Evolutionary conservation across 2,797 vertebrate species (phyloP).

Genomic region (Hypotaenidia okinawae): DNA sequence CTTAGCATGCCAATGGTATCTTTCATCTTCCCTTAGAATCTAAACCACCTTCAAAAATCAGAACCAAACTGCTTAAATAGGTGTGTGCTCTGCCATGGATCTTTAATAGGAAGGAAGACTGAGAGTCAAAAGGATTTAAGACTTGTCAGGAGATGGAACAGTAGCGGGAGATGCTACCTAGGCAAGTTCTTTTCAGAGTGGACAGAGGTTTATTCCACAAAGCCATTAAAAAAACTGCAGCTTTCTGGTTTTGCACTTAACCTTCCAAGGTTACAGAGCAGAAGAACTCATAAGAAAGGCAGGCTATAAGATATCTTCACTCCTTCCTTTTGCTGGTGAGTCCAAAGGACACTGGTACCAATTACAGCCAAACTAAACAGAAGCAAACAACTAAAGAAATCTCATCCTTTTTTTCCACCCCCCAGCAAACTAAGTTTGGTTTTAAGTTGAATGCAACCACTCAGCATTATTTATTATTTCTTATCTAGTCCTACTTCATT

Average conservation of each 20-base stretch:
- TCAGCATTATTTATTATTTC: conserved; percentile 1
- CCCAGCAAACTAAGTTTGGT: not conserved
- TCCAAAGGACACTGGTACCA: not conserved
- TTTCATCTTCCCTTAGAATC: not conserved
- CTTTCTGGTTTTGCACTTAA: not conserved
- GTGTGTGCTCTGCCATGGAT: not conserved
- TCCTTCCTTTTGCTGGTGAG: not conserved
- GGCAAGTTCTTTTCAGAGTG: not conserved
- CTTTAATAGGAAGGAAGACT: not conserved
- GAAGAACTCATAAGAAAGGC: not conserved
- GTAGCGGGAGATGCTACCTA: not conserved
- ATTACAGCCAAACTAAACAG: not conserved
- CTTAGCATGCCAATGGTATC: not conserved
- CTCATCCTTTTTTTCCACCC: not conserved
- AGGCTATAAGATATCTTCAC: not conserved
- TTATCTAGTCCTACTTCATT: conserved; percentile 9
- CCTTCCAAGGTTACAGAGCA: not conserved
- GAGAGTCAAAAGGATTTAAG: not conserved
- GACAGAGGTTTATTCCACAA: not conserved
- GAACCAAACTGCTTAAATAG: not conserved
- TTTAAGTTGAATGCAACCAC: not conserved
- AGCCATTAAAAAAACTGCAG: not conserved
- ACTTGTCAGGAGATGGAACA: not conserved
- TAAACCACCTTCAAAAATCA: not conserved
- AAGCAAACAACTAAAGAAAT: not conserved